These are phyloP conservation scores for Eledone cirrhosa DNA, from an alignment of 2,888 invertebrate genomes.

Conservation along the genomic window DNA sequence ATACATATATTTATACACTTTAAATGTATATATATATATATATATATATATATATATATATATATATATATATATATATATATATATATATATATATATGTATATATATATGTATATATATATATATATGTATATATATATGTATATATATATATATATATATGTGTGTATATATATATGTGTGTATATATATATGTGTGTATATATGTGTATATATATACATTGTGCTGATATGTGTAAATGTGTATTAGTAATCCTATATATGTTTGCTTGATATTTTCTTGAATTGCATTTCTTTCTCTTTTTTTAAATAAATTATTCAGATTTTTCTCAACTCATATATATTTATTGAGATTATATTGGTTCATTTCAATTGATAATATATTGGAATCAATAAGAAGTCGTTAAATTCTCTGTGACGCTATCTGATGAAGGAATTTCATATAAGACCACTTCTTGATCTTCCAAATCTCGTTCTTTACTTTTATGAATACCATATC, in stretches of 20 bases:
- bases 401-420: slow-evolving; percentile 21
- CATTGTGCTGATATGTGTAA: background rate
- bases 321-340: too few species aligned
- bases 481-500: slow-evolving; percentile 46
- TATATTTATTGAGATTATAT: background rate
- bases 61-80: background rate
- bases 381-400: background rate
- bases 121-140: background rate
- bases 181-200: background rate
- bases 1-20: too few species aligned
- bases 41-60: slow-evolving; percentile 4
- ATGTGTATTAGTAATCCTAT: too few species aligned
- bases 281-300: background rate
- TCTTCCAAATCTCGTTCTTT: slow-evolving; percentile 45
- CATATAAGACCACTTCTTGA: slow-evolving; percentile 58
- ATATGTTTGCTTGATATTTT: background rate
- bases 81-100: background rate
- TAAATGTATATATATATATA: background rate
- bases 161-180: background rate
- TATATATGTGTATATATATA: background rate
- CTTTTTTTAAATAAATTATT: too few species aligned
- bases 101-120: background rate
- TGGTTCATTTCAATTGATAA: background rate
- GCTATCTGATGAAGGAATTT: slow-evolving; percentile 40
- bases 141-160: background rate